Conservation (phyloP, 2,113 vertebrate genomes). For the Sporophila hypoxantha region DNA sequence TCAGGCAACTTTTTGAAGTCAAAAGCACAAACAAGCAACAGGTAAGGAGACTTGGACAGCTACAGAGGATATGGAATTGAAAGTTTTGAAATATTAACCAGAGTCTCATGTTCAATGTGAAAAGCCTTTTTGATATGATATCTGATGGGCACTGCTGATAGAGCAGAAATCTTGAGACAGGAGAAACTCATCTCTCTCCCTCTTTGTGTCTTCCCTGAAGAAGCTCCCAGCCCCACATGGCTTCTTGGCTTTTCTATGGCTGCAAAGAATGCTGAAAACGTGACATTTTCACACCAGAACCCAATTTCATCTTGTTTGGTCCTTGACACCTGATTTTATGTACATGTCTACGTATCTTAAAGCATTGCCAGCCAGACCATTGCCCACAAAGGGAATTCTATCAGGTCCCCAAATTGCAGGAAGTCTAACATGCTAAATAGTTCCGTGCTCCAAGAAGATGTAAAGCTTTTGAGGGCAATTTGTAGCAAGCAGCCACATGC, state of each 20-base stretch:
- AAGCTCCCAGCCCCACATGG: neutral
- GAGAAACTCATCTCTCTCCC: neutral
- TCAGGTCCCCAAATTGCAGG: neutral
- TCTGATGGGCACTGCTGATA: neutral
- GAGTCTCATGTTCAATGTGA: neutral
- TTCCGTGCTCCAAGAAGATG: neutral
- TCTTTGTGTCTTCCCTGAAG: neutral
- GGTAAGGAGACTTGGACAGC: neutral
- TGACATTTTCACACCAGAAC: neutral
- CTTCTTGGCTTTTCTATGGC: neutral
- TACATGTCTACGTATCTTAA: rapidly evolving
- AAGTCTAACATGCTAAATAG: neutral
- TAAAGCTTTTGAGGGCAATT: neutral
- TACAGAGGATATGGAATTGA: neutral
- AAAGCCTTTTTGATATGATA: neutral
- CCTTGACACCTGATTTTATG: neutral
- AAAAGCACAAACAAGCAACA: neutral
- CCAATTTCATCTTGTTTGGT: neutral
- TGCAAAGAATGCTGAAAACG: neutral
- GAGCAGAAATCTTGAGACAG: neutral
- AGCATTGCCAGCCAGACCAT: neutral
- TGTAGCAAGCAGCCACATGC: neutral
- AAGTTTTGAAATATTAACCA: neutral
- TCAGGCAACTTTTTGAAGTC: neutral
- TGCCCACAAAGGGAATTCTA: neutral